Base-by-base conservation (phyloP, 2,797 vertebrate genomes). In the Periparus ater region DNA sequence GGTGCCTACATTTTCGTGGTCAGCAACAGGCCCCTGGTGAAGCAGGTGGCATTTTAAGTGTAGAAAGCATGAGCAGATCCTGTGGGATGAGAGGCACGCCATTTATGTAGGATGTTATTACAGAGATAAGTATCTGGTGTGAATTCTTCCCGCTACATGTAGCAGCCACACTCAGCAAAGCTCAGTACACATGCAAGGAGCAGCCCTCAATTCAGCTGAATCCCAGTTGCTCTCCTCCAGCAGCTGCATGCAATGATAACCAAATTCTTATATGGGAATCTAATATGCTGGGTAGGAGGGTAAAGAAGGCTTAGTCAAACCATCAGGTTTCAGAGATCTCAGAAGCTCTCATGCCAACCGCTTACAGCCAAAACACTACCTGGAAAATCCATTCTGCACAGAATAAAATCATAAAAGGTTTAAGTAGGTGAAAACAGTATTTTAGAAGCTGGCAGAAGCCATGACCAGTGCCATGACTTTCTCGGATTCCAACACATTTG, bases 31-130 rank as follows among this genome's bases (percentile, higher is more conserved):
- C 45, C 85, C 38, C 68, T 57, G 68, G 42, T 13, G 60, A 68
- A 91, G 74, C 15, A 92, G 72, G 47, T 70, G 73, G 80, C 75
- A 62, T 78, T 84, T 93, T 30, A 72, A 84, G 79, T 2, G 20
- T 2, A 51, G 73, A 85, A 76, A 84, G 85, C 13, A 19, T 0
- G 27, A 89, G 76, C 36, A 84, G 93, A 93, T 83, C 72, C 79
- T 83, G 5, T 42, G 63, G 79, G 81, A 95, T 66, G 76, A 76
- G 54, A 88, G 68, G 82, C 57, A 81, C 0, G 20, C 32, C 66
- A 32, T 89, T 94, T 57, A 87, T 80, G 73, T 32, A 63, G 91
- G 84, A 89, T 88, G 68, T 78, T 81, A 93, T 86, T 94, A 95
- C 84, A 77, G 74, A 82, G 57, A 60, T 93, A 51, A 93, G 40